Evolutionary conservation across 2,113 vertebrate species (phyloP), one percentile per base, ranked within the genome.

Genomic region (Bagarius yarrelli): DNA sequence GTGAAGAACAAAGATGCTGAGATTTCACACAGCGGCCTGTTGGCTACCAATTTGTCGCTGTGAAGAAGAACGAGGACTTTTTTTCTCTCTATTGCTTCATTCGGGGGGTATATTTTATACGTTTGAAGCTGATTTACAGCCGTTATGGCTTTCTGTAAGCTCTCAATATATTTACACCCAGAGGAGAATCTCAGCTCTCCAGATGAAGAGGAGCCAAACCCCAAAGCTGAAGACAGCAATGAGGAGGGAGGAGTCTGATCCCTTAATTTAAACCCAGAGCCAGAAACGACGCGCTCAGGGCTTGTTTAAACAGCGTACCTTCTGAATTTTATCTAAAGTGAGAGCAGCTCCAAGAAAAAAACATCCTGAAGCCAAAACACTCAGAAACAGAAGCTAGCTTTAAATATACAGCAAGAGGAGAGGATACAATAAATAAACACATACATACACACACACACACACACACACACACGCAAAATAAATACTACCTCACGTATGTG

Each of bases 31-130:
- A 4, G 27, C 25, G 3, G 69, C 69, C 67, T 47, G 3, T 21
- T 44, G 3, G 69, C 69, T 25, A 52, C 15, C 2, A 21, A 61
- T 61, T 25, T 15, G 2, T 36, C n/a, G 27, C 25, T 11, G n/a
- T 71, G 53, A 40, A 47, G 55, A 3, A 3, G 53, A 57, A 69
- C 55, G 8, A 52, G 34, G 50, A 53, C 16, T 27, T 70, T 71
- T 80, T 71, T 71, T 18, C 53, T 80, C 53, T 30, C 66, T n/a
- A 25, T 27, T 56, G 63, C 70, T 55, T 73, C 50, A 73, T 73
- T 55, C 8, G 8, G 4, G 14, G 32, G 34, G 18, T 32, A 32
- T 30, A 73, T 55, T 55, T 73, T 18, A 73, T 73, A 50, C 47
- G 27, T 34, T 5, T 23, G n/a, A 73, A 73, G 50, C 16, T 73